Percentiles rank a stretch among this genome's conserved stretches.
These are phyloP conservation scores for Rugalucina vietnamica DNA, from an alignment of 2,888 invertebrate species.

Conservation along the genomic window DNA sequence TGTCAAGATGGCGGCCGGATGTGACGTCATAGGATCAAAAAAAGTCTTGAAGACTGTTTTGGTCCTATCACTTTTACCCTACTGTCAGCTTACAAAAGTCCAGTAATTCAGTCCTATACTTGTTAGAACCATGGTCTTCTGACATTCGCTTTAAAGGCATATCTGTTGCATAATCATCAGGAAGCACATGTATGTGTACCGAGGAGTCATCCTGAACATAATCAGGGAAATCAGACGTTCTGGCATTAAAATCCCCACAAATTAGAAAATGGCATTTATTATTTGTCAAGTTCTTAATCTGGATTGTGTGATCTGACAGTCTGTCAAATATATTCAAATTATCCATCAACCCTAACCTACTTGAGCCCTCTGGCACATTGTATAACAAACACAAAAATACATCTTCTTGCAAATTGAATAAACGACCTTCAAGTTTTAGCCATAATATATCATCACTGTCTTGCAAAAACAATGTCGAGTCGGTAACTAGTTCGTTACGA, in stretches of 20 bases:
- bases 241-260: background rate
- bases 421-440: background rate
- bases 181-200: background rate
- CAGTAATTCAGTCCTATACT: too few species aligned
- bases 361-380: background rate
- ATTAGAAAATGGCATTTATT: background rate
- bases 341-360: background rate
- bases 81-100: too few species aligned
- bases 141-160: background rate
- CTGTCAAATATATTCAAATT: background rate
- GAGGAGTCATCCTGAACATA: background rate
- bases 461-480: background rate
- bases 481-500: background rate
- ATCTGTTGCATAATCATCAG: background rate
- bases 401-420: background rate
- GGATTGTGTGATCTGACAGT: background rate
- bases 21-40: too few species aligned
- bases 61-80: too few species aligned
- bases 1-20: too few species aligned
- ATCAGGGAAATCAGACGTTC: background rate
- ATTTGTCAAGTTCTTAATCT: background rate
- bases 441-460: background rate
- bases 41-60: too few species aligned
- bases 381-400: background rate
- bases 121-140: too few species aligned